Base-by-base conservation (phyloP, 2,113 vertebrate species). In the Sylvia atricapilla region DNA sequence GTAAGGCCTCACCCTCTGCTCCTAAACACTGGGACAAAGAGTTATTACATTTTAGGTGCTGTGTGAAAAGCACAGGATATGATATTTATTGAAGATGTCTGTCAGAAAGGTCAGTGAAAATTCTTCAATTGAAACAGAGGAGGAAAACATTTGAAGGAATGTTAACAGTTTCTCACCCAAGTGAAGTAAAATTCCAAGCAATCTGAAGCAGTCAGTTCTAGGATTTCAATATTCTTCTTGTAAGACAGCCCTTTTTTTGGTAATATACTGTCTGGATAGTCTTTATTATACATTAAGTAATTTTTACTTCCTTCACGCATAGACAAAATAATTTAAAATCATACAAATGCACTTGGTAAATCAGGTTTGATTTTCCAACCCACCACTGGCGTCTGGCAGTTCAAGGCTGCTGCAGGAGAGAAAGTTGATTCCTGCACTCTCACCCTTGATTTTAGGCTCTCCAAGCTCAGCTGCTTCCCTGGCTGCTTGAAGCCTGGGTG, bases 301-400 rank as follows among this genome's bases (percentile, higher is more conserved):
- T 18, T 59, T 82, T 28, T 81, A 23, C 12, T 70, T 66, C 10
- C 39, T 80, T 68, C 43, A 19, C 11, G 8, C 23, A 55, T 2
- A 78, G 37, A 41, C 3, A 67, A 23, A 75, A 33, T 20, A 49
- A 46, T 67, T 59, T 55, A 17, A 86, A 86, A 15, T 7, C 17
- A 25, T 22, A n/a, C 15, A 62, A 7, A 25, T 11, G 68, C 20
- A 58, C 18, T 37, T 12, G 35, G 9, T 15, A 44, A 47, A 62
- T 77, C 24, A 49, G 11, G 33, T 68, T 78, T 46, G 4, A 43
- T 78, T 92, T 76, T 95, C 59, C 72, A 59, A 67, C 44, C 19
- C 7, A 25, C 30, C 11, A 35, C 67, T 84, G 0, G 0, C 7
- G 7, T 41, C 31, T 60, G 59, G 23, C 30, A 53, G 19, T 60